phyloP scores from a whole-genome alignment of 2,888 invertebrate species.

The Eumacrocentrus americanus region DNA sequence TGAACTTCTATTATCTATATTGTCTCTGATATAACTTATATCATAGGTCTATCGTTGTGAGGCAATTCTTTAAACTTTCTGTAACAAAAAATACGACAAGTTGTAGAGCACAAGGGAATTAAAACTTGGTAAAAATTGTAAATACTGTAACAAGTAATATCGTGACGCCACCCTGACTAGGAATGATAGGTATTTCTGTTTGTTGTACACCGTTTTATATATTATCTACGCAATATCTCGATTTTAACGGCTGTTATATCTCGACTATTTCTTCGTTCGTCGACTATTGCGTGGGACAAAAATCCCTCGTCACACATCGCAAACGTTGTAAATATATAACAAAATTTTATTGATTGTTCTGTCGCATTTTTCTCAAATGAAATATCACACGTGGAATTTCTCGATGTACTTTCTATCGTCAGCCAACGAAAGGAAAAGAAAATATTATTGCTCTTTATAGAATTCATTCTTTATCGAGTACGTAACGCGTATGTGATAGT shows the following conservation, averaged over 20 bases:
- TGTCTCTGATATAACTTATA: conserved; percentile 54
- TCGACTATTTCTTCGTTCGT: conserved; percentile 26
- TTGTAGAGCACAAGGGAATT: conserved; percentile 29
- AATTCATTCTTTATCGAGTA: background rate
- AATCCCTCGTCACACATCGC: background rate
- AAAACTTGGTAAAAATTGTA: conserved; percentile 49
- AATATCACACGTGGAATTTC: background rate
- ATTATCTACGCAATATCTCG: conserved; percentile 29
- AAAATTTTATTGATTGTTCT: conserved; percentile 19
- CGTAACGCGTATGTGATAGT: too few relatives aligned
- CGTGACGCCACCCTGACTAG: conserved; percentile 59
- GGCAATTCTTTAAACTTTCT: conserved; percentile 49
- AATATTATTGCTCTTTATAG: background rate
- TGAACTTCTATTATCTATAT: conserved; percentile 54
- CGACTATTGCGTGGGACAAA: background rate
- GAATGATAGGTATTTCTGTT: conserved; percentile 43
- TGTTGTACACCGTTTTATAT: conserved; percentile 6
- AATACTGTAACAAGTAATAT: conserved; percentile 61
- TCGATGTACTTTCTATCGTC: background rate
- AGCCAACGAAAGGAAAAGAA: background rate
- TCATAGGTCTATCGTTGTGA: conserved; percentile 58
- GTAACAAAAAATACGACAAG: conserved; percentile 45
- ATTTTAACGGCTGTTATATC: conserved; percentile 36
- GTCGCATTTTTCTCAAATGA: background rate
- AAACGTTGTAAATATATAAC: conserved; percentile 1